phyloP scores from a whole-genome alignment of 2,888 invertebrate species.

The Netelia fuscicornis region DNA sequence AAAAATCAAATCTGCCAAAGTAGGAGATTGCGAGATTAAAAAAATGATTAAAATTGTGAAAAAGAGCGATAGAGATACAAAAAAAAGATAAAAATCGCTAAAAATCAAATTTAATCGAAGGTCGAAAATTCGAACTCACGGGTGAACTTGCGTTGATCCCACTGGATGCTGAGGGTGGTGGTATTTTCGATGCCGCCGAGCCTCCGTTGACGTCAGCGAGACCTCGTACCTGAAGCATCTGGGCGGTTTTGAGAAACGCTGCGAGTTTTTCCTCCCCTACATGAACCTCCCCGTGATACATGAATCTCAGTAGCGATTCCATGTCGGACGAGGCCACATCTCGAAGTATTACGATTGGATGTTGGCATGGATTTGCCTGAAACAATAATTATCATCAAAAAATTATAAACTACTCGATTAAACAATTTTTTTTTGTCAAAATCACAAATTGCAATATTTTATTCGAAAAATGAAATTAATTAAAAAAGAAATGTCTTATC shows the following conservation, averaged over 20 bases:
- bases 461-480: too few species aligned
- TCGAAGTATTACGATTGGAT: slow-evolving; percentile 94
- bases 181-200: slow-evolving; percentile 80
- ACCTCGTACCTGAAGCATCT: slow-evolving; percentile 94
- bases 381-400: slow-evolving; percentile 62
- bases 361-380: slow-evolving; percentile 94
- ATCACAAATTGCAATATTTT: too few species aligned
- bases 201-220: slow-evolving; percentile 91
- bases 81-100: not conserved
- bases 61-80: slow-evolving; percentile 19
- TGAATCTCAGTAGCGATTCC: slow-evolving; percentile 94
- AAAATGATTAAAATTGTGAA: not conserved
- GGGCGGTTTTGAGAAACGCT: slow-evolving; percentile 94
- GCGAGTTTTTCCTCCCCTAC: slow-evolving; percentile 95
- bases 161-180: slow-evolving; percentile 76
- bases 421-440: not conserved
- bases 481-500: slow-evolving; percentile 61
- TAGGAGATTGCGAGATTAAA: too few species aligned
- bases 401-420: not conserved
- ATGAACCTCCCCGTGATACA: slow-evolving; percentile 97
- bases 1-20: too few species aligned
- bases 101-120: not conserved
- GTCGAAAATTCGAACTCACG: slow-evolving; percentile 85
- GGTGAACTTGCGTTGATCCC: slow-evolving; percentile 90
- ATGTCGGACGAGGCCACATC: slow-evolving; percentile 95